These are phyloP conservation scores for Syrista parreyssii DNA, from an alignment of 2,888 invertebrate species.

Conservation along the genomic window DNA sequence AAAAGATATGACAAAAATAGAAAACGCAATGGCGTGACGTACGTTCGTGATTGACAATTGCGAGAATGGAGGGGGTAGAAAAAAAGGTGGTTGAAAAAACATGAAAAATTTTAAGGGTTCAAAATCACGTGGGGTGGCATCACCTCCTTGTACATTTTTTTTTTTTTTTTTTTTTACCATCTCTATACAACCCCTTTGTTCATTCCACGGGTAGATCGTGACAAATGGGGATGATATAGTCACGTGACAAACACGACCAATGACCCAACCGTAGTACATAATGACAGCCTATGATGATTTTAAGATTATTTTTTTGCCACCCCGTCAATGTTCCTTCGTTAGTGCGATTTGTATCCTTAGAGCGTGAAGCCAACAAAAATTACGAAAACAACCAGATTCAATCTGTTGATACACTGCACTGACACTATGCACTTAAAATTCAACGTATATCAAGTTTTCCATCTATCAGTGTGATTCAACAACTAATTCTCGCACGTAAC, in stretches of 20 bases:
- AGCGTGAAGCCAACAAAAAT: not conserved
- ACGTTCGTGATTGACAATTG: not conserved
- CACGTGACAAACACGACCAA: not conserved
- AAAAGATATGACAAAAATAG: not conserved
- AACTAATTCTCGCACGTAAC: not conserved
- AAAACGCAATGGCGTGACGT: not conserved
- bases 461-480: not conserved
- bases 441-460: not conserved
- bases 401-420: not conserved
- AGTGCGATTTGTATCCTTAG: not conserved
- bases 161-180: not conserved
- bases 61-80: not conserved
- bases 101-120: not conserved
- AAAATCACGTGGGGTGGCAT: not conserved
- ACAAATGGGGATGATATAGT: not conserved
- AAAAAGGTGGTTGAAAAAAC: not conserved
- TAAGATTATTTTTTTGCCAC: not conserved
- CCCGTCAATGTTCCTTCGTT: not conserved
- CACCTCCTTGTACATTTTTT: not conserved
- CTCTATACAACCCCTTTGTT: too few relatives aligned
- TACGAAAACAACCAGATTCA: not conserved
- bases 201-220: not conserved
- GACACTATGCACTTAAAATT: not conserved
- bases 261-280: not conserved
- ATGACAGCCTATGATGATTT: not conserved